phyloP scores from a whole-genome alignment of 2,888 invertebrate species.

The Hipparchia semele region DNA sequence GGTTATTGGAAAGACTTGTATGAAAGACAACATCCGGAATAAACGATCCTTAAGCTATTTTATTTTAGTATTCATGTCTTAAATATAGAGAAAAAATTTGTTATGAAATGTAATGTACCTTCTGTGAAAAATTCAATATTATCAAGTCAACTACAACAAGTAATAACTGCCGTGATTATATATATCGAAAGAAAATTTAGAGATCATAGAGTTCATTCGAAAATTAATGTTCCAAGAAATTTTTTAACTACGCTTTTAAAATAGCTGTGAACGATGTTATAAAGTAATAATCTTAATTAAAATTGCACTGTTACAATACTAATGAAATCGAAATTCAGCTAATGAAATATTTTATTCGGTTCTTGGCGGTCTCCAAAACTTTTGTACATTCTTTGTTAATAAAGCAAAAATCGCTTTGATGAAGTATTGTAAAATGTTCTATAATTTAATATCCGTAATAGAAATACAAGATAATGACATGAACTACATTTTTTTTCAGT shows the following conservation, averaged over 20 bases:
- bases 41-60: slow-evolving; percentile 17
- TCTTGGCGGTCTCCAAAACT: neutral
- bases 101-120: neutral
- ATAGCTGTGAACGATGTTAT: slow-evolving; percentile 12
- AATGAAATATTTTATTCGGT: neutral
- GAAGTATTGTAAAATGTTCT: neutral
- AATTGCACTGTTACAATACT: slow-evolving; percentile 34
- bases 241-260: neutral
- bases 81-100: neutral
- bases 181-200: slow-evolving; percentile 20
- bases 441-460: neutral
- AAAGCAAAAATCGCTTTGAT: neutral
- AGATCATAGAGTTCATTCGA: slow-evolving; percentile 35
- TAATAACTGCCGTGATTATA: neutral
- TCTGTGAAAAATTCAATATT: neutral
- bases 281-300: slow-evolving; percentile 22
- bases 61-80: slow-evolving; percentile 2
- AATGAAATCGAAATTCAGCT: neutral
- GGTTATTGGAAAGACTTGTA: slow-evolving; percentile 65
- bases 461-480: neutral
- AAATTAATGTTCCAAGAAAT: too few relatives aligned
- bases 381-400: neutral
- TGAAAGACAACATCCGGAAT: slow-evolving; percentile 40
- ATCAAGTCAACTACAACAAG: too few relatives aligned
- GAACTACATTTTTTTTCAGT: neutral